Conservation (phyloP, 2,113 vertebrate species). For the Grammomys dolichurus region DNA sequence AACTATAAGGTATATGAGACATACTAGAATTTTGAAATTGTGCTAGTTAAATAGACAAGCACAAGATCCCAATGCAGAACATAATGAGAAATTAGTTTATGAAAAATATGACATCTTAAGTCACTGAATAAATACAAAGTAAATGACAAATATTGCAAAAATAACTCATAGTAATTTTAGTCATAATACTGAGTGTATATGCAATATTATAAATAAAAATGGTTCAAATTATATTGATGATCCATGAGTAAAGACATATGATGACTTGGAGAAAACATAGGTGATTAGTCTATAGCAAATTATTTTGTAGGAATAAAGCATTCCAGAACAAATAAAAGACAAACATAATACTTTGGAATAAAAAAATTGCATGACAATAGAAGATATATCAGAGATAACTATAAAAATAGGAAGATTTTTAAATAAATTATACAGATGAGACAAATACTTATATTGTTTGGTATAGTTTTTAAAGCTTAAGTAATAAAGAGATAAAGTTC, state of each 20-base stretch:
- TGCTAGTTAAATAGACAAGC: background rate
- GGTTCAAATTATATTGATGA: background rate
- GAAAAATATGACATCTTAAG: background rate
- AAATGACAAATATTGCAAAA: background rate
- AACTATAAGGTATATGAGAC: background rate
- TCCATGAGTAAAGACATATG: background rate
- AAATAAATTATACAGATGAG: background rate
- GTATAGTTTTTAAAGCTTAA: background rate
- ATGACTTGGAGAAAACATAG: background rate
- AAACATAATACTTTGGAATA: background rate
- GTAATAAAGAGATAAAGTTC: background rate
- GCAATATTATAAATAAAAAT: too few species aligned
- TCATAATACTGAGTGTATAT: too few species aligned
- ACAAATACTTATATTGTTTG: background rate
- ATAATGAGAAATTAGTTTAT: background rate
- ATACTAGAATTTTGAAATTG: too few species aligned
- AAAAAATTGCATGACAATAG: background rate
- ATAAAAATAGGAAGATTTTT: background rate
- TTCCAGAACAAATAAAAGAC: background rate
- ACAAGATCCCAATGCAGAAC: background rate
- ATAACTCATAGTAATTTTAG: background rate
- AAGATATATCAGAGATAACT: background rate
- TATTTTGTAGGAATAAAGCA: background rate
- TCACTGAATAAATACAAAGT: background rate
- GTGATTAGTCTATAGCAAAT: background rate